Conservation (phyloP, 2,113 vertebrate genomes). For the Elaphurus davidianus region DNA sequence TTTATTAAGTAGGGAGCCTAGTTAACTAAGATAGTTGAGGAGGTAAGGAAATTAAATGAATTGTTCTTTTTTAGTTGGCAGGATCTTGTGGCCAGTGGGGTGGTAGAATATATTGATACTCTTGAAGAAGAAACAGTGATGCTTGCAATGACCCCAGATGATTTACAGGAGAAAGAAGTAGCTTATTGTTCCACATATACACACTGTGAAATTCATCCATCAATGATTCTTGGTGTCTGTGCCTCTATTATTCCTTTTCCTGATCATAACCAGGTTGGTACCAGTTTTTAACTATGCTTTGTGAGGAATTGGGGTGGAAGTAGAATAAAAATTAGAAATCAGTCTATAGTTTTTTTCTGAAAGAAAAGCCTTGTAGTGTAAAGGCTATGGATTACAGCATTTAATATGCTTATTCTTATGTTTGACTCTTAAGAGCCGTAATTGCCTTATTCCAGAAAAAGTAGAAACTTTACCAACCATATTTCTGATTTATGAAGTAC, state of each 20-base stretch:
- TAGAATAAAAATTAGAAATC: neutral
- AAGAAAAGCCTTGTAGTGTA: neutral
- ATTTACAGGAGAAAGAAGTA: slow-evolving; percentile 98
- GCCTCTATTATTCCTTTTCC: slow-evolving; percentile 99
- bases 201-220: slow-evolving; percentile 98
- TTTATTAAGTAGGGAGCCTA: neutral
- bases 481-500: neutral
- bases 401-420: neutral
- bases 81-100: slow-evolving; percentile 97
- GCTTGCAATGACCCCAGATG: slow-evolving; percentile 99
- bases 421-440: slow-evolving; percentile 20
- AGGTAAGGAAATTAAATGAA: neutral
- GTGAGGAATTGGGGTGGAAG: neutral
- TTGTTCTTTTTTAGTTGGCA: slow-evolving; percentile 89
- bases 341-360: neutral
- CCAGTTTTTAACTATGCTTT: neutral
- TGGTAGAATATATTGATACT: slow-evolving; percentile 98
- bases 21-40: neutral
- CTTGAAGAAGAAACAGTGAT: slow-evolving; percentile 98
- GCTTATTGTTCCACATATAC: slow-evolving; percentile 98
- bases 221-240: slow-evolving; percentile 99
- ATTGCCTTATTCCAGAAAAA: neutral
- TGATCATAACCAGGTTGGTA: slow-evolving; percentile 97
- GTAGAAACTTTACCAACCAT: neutral
- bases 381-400: neutral